A percentile compares a stretch with the other conserved stretches of the same genome.
Evolutionary conservation across 2,113 vertebrate species (phyloP).

Genomic region (Oostethus manadensis): DNA sequence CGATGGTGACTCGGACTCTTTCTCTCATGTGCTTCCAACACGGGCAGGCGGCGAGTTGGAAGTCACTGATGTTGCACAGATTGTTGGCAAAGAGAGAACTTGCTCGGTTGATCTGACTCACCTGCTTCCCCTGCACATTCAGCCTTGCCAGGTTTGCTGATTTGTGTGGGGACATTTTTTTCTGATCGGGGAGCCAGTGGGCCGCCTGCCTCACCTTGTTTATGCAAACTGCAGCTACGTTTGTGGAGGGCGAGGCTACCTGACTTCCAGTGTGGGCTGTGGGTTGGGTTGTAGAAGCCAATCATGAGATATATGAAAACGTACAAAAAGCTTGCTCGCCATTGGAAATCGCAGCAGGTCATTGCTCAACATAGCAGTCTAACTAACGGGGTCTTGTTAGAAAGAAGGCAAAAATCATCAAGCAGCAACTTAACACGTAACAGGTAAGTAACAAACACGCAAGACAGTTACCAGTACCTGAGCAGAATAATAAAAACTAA

Average conservation of each 20-base stretch:
- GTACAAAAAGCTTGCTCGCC: too few species aligned
- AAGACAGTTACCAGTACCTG: too few species aligned
- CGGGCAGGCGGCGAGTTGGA: neutral
- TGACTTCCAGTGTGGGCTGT: conserved; percentile 47
- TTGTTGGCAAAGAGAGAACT: conserved; percentile 32
- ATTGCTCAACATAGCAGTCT: too few species aligned
- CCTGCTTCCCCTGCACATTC: conserved; percentile 29
- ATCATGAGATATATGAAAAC: too few species aligned
- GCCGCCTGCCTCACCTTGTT: conserved; percentile 43
- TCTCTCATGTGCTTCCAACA: too few species aligned
- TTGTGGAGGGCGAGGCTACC: conserved; percentile 23
- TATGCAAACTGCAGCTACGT: conserved; percentile 37
- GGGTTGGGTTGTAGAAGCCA: conserved; percentile 39
- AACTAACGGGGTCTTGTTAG: too few species aligned
- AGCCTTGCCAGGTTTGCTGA: conserved; percentile 41
- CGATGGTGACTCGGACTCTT: too few species aligned
- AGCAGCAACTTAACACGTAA: too few species aligned
- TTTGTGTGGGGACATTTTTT: conserved; percentile 58
- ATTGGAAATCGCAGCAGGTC: too few species aligned
- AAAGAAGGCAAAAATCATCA: too few species aligned
- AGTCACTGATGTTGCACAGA: conserved; percentile 26
- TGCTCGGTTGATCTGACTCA: conserved; percentile 18
- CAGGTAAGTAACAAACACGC: too few species aligned
- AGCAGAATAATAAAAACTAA: too few species aligned
- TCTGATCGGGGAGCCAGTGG: conserved; percentile 28